phyloP scores from a whole-genome alignment of 2,797 vertebrate species.

The Onychomys leucogaster region DNA sequence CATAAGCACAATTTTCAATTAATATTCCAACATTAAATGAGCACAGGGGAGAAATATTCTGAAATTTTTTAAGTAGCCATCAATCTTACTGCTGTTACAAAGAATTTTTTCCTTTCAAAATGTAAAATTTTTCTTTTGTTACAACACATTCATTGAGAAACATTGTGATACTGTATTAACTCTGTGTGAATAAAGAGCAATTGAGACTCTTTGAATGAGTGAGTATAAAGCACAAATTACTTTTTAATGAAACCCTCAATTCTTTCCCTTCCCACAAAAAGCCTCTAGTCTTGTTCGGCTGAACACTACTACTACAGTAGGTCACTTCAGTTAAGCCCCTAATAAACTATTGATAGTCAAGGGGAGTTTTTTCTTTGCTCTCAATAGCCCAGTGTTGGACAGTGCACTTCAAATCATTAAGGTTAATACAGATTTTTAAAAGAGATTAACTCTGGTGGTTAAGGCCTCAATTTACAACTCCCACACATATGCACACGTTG shows the following conservation, averaged over 20 bases:
- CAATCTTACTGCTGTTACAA: slow-evolving; percentile 81
- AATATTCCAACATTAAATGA: slow-evolving; percentile 79
- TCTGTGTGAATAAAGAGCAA: slow-evolving; percentile 87
- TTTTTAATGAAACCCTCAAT: slow-evolving; percentile 89
- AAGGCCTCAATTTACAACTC: slow-evolving; percentile 76
- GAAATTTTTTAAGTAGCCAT: slow-evolving; percentile 84
- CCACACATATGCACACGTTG: slow-evolving; percentile 43
- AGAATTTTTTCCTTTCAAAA: slow-evolving; percentile 84
- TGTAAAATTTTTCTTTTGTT: slow-evolving; percentile 87
- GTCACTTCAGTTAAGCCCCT: slow-evolving; percentile 86
- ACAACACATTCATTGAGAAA: slow-evolving; percentile 87
- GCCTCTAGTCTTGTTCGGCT: slow-evolving; percentile 81
- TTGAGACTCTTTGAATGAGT: slow-evolving; percentile 87
- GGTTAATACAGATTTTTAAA: slow-evolving; percentile 80
- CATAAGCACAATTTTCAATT: slow-evolving; percentile 70
- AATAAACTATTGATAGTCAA: slow-evolving; percentile 86
- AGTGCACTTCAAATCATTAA: slow-evolving; percentile 83
- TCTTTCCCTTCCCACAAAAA: slow-evolving; percentile 85
- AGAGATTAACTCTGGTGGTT: slow-evolving; percentile 80
- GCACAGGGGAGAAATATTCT: slow-evolving; percentile 63
- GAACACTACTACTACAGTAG: slow-evolving; percentile 85
- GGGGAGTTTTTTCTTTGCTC: slow-evolving; percentile 80
- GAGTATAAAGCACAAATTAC: slow-evolving; percentile 89
- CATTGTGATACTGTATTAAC: slow-evolving; percentile 88
- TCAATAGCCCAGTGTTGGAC: slow-evolving; percentile 83